These are phyloP conservation scores for Ptilodon capucinus DNA, from an alignment of 2,888 invertebrate genomes.

Conservation along the genomic window DNA sequence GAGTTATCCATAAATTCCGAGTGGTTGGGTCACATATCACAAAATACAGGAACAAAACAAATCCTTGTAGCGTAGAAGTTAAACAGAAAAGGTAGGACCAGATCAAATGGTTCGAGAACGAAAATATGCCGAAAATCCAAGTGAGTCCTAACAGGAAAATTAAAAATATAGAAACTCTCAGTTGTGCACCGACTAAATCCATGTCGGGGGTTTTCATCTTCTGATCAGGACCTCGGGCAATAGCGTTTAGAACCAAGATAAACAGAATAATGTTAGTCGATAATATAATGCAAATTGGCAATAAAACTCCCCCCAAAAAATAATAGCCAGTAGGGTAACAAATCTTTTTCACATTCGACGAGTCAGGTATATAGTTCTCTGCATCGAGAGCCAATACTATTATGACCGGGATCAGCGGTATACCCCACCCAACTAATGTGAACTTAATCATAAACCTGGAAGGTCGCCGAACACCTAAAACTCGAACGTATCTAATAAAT, in stretches of 20 bases:
- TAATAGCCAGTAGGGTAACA: constrained; percentile 81
- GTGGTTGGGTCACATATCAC: constrained; percentile 81
- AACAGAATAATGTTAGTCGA: constrained; percentile 79
- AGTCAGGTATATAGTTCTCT: constrained; percentile 69
- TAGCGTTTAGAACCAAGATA: constrained; percentile 77
- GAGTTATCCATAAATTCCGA: constrained; percentile 75
- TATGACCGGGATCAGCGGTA: constrained; percentile 81
- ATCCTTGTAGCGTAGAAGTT: constrained; percentile 84
- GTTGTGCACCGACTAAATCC: constrained; percentile 71
- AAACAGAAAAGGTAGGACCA: constrained; percentile 85
- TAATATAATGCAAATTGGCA: constrained; percentile 80
- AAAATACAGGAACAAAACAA: constrained; percentile 84
- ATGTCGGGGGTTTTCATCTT: constrained; percentile 68
- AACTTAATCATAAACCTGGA: constrained; percentile 85
- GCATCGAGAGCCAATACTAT: constrained; percentile 67
- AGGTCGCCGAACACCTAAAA: constrained; percentile 82
- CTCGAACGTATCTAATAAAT: constrained; percentile 86
- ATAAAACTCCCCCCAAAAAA: constrained; percentile 72
- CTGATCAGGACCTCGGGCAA: constrained; percentile 76
- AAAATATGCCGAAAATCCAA: constrained; percentile 84
- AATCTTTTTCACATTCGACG: constrained; percentile 49
- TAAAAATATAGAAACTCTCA: constrained; percentile 80
- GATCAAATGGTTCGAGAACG: constrained; percentile 71
- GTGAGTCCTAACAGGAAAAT: constrained; percentile 84
- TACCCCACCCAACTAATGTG: constrained; percentile 84